A percentile compares a stretch with the other conserved stretches of the same genome.
Conservation (phyloP, 2,113 vertebrate species). For the Heloderma charlesbogerti region DNA sequence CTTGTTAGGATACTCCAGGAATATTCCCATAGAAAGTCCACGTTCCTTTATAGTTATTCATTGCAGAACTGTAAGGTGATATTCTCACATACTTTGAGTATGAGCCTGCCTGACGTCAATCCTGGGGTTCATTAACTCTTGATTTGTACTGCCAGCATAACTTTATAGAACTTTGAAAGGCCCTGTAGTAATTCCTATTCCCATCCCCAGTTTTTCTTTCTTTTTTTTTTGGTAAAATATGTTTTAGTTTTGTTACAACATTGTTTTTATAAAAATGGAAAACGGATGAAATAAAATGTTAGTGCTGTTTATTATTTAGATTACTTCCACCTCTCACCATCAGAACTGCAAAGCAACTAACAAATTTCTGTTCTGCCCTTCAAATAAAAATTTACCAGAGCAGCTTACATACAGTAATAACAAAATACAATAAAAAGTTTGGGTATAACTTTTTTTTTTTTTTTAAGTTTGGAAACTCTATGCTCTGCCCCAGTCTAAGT, state of each 20-base stretch:
- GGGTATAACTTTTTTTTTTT: background rate
- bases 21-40: background rate
- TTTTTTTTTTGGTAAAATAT: background rate
- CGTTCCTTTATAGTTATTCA: background rate
- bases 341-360: background rate
- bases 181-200: background rate
- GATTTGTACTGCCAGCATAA: background rate
- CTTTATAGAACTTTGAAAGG: background rate
- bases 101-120: background rate
- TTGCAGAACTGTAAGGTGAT: background rate
- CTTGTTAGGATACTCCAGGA: background rate
- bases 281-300: background rate
- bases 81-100: background rate
- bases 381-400: background rate
- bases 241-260: background rate
- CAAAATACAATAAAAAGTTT: background rate
- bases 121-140: background rate
- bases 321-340: no score
- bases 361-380: background rate
- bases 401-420: background rate
- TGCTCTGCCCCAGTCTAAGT: background rate
- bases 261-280: background rate
- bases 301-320: background rate
- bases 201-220: background rate
- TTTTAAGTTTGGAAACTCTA: background rate